phyloP scores from a whole-genome alignment of 2,113 vertebrate species.

The Salvator merianae region DNA sequence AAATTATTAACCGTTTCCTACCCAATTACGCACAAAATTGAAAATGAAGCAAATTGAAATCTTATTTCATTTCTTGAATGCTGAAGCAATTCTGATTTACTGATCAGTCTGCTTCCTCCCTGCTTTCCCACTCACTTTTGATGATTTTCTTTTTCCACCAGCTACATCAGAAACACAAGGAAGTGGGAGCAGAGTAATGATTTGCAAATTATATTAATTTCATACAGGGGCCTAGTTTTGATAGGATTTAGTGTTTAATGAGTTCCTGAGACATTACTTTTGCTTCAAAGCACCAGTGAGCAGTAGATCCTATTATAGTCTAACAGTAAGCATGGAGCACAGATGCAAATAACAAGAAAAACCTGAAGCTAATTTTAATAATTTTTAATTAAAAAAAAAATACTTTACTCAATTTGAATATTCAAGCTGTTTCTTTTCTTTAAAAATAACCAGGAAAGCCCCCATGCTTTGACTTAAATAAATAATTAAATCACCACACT shows the following conservation, averaged over 20 bases:
- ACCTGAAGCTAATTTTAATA: slow-evolving; percentile 72
- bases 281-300: slow-evolving; percentile 73
- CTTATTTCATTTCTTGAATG: slow-evolving; percentile 25
- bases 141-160: background rate
- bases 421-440: slow-evolving; percentile 49
- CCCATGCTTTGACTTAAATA: slow-evolving; percentile 28
- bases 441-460: slow-evolving; percentile 15
- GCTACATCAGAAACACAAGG: slow-evolving; percentile 29
- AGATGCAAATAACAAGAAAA: slow-evolving; percentile 40
- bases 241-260: slow-evolving; percentile 73
- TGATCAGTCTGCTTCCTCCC: slow-evolving; percentile 18
- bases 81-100: background rate
- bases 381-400: slow-evolving; percentile 73
- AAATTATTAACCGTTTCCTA: too few species aligned
- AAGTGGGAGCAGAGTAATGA: slow-evolving; percentile 38
- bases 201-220: slow-evolving; percentile 73
- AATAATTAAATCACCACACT: slow-evolving; percentile 12
- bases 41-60: background rate
- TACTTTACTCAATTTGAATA: slow-evolving; percentile 70
- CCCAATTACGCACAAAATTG: background rate
- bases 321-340: slow-evolving; percentile 61
- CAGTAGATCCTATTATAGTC: slow-evolving; percentile 71
- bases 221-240: slow-evolving; percentile 67
- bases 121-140: fast-evolving
- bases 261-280: slow-evolving; percentile 71